Base-by-base conservation (phyloP, 2,888 invertebrate species). In the Eupithecia abbreviata region DNA sequence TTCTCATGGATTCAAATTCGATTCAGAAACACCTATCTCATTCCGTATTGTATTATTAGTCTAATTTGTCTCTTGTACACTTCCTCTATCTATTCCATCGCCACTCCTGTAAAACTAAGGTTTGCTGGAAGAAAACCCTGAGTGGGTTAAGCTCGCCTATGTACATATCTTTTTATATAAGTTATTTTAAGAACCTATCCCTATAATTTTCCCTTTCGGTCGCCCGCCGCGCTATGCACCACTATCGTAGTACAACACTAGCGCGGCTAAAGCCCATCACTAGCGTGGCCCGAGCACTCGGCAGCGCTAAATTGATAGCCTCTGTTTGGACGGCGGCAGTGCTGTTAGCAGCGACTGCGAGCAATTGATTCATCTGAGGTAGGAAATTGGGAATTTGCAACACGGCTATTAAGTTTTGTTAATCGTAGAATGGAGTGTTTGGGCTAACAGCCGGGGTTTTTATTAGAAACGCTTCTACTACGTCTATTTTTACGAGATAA, bases 291-390 rank as follows among this genome's bases (percentile, higher is more conserved):
- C 30, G 58, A n/a, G 73, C 73, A 72, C 67, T 75, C 72, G 43
- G 30, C 51, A 55, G 62, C 1, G 67, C 49, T 51, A 72, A 72
- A 74, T 77, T 74, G 74, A 77, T 77, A 65, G 74, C 45, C 68
- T 42, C 62, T 62, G 62, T 62, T 62, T 62, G 62, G 62, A 30
- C 62, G 62, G 58, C 58, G 72, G 72, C 75, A 69, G n/a, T 73
- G 71, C 45, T 30, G 45, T 65, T 49, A 45, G 72, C 49, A 42
- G 47, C 45, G 66, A 70, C 69, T 65, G 69, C 51, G 55, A 73
- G 72, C 75, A 70, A 75, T 72, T 75, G 75, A 77, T 72, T 51
- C 70, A 73, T 76, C 45, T 71, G 73, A 45, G 73, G 62, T 62
- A 62, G 62, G 62, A 62, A 62, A 62, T 62, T 62, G 62, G 4